Conservation (phyloP, 2,888 invertebrate species). For the Antitype chi region DNA sequence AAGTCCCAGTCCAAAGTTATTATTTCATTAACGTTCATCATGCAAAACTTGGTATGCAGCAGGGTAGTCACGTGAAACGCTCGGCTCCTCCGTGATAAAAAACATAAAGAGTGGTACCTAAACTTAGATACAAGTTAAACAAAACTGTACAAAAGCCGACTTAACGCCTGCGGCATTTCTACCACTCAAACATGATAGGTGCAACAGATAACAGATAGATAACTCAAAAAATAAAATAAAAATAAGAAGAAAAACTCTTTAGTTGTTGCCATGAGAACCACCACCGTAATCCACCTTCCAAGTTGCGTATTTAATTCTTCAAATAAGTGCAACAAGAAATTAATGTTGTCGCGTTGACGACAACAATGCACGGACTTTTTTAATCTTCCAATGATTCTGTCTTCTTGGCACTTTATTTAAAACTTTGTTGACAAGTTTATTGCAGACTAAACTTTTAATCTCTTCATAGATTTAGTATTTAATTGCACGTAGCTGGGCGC, state of each 20-base stretch:
- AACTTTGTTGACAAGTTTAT: neutral
- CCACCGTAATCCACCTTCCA: neutral
- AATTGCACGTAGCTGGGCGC: neutral
- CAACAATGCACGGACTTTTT: neutral
- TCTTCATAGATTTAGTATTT: neutral
- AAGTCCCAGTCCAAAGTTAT: neutral
- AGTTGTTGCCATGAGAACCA: neutral
- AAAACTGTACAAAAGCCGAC: neutral
- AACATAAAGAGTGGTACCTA: neutral
- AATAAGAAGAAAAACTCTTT: neutral
- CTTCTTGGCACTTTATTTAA: neutral
- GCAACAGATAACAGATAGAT: neutral
- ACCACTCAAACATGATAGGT: neutral
- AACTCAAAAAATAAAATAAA: too few relatives aligned
- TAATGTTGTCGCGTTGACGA: neutral
- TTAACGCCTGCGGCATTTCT: neutral
- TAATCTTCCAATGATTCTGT: neutral
- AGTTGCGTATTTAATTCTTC: neutral
- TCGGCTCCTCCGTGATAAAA: neutral
- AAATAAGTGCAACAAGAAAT: conserved; percentile 8
- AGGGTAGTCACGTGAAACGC: neutral
- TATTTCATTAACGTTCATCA: neutral
- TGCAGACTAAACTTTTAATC: neutral
- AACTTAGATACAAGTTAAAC: neutral
- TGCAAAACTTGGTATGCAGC: neutral